A percentile compares a stretch with the other conserved stretches of the same genome.
Conservation (phyloP, 2,113 vertebrate species). For the Rhea americana region DNA sequence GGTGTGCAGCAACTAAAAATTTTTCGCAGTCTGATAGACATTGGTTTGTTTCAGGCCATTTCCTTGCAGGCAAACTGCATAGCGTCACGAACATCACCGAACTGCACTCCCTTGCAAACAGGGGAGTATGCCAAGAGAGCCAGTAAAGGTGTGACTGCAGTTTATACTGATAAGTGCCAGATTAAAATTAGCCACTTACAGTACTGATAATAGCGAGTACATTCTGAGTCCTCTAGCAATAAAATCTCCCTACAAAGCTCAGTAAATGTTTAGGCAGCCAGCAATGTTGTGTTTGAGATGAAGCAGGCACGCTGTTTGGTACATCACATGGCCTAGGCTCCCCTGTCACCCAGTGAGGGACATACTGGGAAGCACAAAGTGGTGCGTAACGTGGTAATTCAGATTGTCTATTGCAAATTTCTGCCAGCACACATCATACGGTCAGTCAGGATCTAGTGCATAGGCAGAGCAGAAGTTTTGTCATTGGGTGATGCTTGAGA, state of each 20-base stretch:
- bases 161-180: background rate
- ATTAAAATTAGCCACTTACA: background rate
- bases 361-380: background rate
- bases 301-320: background rate
- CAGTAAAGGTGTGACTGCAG: background rate
- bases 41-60: background rate
- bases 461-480: background rate
- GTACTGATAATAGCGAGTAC: background rate
- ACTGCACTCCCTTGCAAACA: background rate
- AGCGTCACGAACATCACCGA: background rate
- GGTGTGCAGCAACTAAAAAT: background rate
- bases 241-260: background rate
- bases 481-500: background rate
- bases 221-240: background rate
- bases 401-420: background rate
- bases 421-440: background rate
- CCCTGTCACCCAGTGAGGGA: background rate
- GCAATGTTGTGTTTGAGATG: background rate
- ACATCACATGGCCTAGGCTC: background rate
- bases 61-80: background rate
- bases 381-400: background rate
- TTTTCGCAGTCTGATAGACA: background rate
- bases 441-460: background rate
- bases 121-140: background rate
- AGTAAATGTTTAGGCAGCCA: background rate